Conservation (phyloP, 2,113 vertebrate species). For the Mirza zaza region DNA sequence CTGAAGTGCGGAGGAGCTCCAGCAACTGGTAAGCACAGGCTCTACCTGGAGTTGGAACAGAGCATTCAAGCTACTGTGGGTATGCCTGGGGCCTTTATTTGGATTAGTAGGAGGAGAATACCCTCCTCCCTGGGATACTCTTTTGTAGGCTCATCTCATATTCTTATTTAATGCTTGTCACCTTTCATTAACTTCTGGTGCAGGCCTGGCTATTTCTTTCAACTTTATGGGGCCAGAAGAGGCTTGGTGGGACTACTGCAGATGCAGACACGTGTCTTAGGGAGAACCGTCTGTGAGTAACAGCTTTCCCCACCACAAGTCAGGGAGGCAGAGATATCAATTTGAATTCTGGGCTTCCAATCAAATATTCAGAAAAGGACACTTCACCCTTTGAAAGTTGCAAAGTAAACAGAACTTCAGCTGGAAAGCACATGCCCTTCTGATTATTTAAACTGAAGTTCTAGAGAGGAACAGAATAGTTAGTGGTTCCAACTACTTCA, state of each 20-base stretch:
- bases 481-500: background rate
- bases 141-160: background rate
- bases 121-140: background rate
- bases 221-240: background rate
- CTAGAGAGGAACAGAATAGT: background rate
- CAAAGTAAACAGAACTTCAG: constrained; percentile 15
- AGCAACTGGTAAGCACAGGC: background rate
- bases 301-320: background rate
- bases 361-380: constrained; percentile 22
- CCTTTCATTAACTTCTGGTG: background rate
- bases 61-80: too few species aligned
- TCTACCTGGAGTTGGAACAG: background rate
- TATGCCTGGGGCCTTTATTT: background rate
- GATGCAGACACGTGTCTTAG: background rate
- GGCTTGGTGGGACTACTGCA: background rate
- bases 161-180: background rate
- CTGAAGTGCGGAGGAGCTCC: background rate
- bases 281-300: background rate
- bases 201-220: background rate
- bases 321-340: background rate
- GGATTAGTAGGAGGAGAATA: background rate
- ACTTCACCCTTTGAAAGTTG: background rate
- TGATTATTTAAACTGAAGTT: constrained; percentile 31
- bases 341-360: constrained; percentile 15
- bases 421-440: constrained; percentile 34